These are phyloP conservation scores for Aradus depressus DNA, from an alignment of 2,888 invertebrate genomes.

Conservation along the genomic window DNA sequence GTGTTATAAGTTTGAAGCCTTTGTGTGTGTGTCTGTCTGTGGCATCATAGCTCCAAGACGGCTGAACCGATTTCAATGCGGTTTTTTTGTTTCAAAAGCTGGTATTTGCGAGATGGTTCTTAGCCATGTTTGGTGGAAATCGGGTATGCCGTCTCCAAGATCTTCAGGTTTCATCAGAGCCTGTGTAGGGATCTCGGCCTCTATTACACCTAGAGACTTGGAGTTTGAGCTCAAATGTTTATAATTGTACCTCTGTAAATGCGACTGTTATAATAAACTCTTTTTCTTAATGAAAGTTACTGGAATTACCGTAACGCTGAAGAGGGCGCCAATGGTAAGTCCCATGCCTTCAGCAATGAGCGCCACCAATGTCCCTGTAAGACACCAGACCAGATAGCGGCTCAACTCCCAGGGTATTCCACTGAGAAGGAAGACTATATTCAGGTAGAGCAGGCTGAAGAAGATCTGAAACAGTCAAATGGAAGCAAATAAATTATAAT, in stretches of 20 bases:
- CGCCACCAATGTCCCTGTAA: conserved; percentile 53
- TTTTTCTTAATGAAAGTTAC: background rate
- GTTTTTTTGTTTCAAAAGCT: too few relatives aligned
- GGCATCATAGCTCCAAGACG: too few relatives aligned
- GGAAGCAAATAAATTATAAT: background rate
- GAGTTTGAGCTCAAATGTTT: too few relatives aligned
- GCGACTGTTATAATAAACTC: conserved; percentile 5
- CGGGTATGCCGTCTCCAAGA: too few relatives aligned
- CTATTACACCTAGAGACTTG: too few relatives aligned
- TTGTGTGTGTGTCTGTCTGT: too few relatives aligned
- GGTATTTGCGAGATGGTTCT: too few relatives aligned
- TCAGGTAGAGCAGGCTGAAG: conserved; percentile 48
- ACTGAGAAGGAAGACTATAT: conserved; percentile 51
- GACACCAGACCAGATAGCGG: conserved; percentile 55
- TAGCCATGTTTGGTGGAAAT: too few relatives aligned
- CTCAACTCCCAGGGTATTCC: conserved; percentile 54
- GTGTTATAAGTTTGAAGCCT: too few relatives aligned
- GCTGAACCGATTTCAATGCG: too few relatives aligned
- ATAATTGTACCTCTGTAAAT: background rate
- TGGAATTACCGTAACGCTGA: conserved; percentile 49
- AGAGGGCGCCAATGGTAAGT: conserved; percentile 59
- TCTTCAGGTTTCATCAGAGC: too few relatives aligned
- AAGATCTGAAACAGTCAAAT: conserved; percentile 38
- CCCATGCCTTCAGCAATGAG: conserved; percentile 69
- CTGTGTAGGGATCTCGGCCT: too few relatives aligned